These are phyloP conservation scores for Terrapene triunguis DNA, from an alignment of 2,113 vertebrate genomes.

Conservation along the genomic window DNA sequence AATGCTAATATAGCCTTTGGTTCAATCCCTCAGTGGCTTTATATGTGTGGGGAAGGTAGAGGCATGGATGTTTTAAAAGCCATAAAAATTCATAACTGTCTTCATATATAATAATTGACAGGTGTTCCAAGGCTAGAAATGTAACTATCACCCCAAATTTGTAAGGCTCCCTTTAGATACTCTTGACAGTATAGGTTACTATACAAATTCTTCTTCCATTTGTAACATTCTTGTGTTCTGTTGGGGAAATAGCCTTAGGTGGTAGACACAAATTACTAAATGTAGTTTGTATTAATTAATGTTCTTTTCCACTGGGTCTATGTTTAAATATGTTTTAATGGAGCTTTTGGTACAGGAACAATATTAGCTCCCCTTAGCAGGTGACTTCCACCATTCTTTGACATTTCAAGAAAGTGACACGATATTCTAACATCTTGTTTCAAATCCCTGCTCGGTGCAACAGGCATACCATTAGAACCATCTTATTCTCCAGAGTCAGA, in stretches of 20 bases:
- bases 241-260: background rate
- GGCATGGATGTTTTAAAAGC: background rate
- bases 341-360: background rate
- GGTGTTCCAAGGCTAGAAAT: background rate
- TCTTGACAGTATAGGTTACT: background rate
- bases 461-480: background rate
- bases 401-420: background rate
- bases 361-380: background rate
- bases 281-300: slow-evolving; percentile 8
- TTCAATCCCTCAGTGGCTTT: slow-evolving; percentile 5
- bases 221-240: background rate
- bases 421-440: background rate
- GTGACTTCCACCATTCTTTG: background rate
- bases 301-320: background rate
- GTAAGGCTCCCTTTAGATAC: background rate
- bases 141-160: background rate
- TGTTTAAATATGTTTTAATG: background rate
- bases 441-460: background rate
- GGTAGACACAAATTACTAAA: background rate
- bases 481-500: background rate
- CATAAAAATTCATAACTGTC: background rate
- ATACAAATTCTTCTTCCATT: background rate
- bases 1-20: slow-evolving; percentile 31
- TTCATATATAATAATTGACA: background rate
- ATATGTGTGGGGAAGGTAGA: background rate